Evolutionary conservation across 2,797 vertebrate genomes (phyloP).

Genomic region (Sebastes jordani): DNA sequence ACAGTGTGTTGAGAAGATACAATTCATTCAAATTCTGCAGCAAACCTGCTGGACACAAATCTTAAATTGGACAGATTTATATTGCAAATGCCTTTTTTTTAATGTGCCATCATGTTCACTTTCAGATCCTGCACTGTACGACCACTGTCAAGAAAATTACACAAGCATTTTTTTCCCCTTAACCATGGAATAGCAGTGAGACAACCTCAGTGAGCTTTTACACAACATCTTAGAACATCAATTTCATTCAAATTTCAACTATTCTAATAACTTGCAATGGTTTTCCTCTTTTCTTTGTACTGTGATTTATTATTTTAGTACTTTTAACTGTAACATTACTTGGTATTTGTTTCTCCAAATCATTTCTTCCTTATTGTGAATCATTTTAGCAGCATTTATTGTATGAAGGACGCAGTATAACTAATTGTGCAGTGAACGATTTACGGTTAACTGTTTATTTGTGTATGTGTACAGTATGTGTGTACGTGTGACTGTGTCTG

Average conservation of each 20-base stretch:
- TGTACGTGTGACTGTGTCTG: neutral
- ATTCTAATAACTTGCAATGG: too few relatives aligned
- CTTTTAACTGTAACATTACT: neutral
- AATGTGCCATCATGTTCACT: neutral
- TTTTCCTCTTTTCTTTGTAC: neutral
- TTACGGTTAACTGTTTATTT: neutral
- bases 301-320: neutral
- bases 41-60: neutral
- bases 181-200: neutral
- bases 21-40: neutral
- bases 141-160: neutral
- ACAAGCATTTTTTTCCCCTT: neutral
- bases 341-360: neutral
- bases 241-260: neutral
- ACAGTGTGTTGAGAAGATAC: neutral
- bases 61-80: neutral
- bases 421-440: neutral
- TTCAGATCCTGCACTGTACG: neutral
- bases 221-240: neutral
- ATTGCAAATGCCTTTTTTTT: neutral
- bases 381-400: neutral
- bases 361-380: neutral
- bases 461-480: neutral
- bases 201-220: neutral
- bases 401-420: neutral